phyloP scores from a whole-genome alignment of 2,888 invertebrate genomes.

The Temnothorax rugatulus region DNA sequence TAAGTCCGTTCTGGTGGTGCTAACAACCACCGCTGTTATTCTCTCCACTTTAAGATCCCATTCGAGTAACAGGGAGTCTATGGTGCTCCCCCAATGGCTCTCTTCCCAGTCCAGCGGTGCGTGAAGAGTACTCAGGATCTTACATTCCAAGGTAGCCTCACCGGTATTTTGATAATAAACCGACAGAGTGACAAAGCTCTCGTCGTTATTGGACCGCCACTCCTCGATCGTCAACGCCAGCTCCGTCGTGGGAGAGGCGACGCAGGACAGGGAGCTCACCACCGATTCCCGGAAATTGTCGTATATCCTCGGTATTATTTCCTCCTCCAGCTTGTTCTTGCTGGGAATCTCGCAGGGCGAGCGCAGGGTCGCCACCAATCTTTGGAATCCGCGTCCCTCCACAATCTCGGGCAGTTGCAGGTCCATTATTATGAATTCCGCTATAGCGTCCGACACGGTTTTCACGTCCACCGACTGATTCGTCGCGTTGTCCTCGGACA shows the following conservation, averaged over 20 bases:
- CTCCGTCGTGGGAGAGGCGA: constrained; percentile 75
- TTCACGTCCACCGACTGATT: constrained; percentile 82
- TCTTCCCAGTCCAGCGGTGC: constrained; percentile 84
- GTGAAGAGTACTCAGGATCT: constrained; percentile 86
- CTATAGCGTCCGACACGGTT: constrained; percentile 86
- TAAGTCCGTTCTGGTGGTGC: constrained; percentile 82
- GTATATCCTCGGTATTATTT: constrained; percentile 86
- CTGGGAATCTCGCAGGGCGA: constrained; percentile 87
- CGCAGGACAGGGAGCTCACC: constrained; percentile 78
- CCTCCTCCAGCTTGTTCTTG: constrained; percentile 86
- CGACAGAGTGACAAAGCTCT: constrained; percentile 85
- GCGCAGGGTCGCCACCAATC: constrained; percentile 85
- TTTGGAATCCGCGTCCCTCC: constrained; percentile 86
- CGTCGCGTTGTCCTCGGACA: constrained; percentile 81
- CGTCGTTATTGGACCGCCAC: constrained; percentile 85
- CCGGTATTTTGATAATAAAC: constrained; percentile 85
- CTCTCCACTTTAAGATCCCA: constrained; percentile 85
- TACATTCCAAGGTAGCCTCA: constrained; percentile 84
- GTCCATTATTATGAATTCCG: constrained; percentile 86
- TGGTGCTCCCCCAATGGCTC: constrained; percentile 83
- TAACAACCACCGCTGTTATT: constrained; percentile 85
- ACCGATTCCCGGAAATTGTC: constrained; percentile 85
- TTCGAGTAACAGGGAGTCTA: constrained; percentile 84
- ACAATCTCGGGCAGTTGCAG: constrained; percentile 86
- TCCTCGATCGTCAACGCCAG: constrained; percentile 86